Evolutionary conservation across 2,888 invertebrate species (phyloP), one percentile per base, ranked within the genome.

Genomic region (Apamea sordens): DNA sequence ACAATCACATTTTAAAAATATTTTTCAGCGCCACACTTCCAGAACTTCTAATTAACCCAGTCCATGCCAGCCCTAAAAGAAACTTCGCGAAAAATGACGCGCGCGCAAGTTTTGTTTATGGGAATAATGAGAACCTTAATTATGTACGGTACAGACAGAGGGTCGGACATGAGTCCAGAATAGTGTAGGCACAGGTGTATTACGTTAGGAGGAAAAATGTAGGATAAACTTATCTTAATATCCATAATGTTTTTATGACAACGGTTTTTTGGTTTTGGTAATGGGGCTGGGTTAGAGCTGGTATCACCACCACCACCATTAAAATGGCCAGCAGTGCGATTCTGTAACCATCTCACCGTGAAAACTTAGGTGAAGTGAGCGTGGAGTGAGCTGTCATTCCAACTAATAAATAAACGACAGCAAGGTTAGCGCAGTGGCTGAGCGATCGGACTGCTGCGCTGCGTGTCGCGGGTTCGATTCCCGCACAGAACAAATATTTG

Each of bases 41-140:
- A 13, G 28, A 15, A 47, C 11, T 21, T 64, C 24, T 71, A 81
- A 80, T 76, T 70, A 70, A n/a, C 21, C 56, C 36, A 47, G 36
- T 3, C 2, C 50, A 56, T 67, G 75, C 4, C 87, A 86, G 61
- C 86, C 86, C 86, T 86, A 81, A 50, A 61, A 64, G 41, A 67
- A 28, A 64, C 74, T 68, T 71, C 82, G 89, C 90, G 90, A 91
- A 92, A 94, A 93, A 92, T 93, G 90, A 93, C 85, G 82, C 85
- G 79, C 80, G 82, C 86, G n/a, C 84, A 87, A 86, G 90, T 92
- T 93, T 93, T 92, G 92, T 93, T 93, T 92, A 92, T 92, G 90
- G 28, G 90, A 88, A 89, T 91, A 91, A 90, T 90, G 88, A 87
- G 88, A 79, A 82, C 77, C 85, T 91, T 92, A 91, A 93, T 92